phyloP scores from a whole-genome alignment of 2,113 vertebrate species.

The Oryzias javanicus region DNA sequence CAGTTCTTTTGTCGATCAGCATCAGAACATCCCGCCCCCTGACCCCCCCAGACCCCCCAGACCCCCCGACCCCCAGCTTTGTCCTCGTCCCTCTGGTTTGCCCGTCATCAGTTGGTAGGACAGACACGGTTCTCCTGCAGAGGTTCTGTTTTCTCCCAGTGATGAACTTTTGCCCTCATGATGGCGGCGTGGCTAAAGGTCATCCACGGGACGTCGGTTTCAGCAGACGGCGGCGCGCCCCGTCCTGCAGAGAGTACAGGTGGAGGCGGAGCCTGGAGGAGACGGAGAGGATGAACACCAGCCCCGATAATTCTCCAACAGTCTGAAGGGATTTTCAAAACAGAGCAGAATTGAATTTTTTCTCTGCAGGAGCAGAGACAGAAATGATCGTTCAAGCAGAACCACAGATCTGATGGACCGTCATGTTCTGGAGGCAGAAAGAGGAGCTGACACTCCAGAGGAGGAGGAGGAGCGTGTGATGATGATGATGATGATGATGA shows the following conservation, averaged over 20 bases:
- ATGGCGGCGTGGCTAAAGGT: no score
- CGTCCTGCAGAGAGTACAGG: neutral
- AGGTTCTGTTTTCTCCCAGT: conserved; percentile 15
- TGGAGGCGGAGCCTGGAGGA: no score
- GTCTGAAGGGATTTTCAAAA: conserved; percentile 20
- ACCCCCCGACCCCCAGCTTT: conserved; percentile 24
- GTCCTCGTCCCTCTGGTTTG: conserved; percentile 30
- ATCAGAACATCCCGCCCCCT: conserved; percentile 17
- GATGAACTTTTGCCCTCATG: conserved; percentile 37
- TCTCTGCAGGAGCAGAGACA: conserved; percentile 2
- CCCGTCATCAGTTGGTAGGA: conserved; percentile 34
- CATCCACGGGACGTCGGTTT: no score
- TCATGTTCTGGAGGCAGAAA: neutral
- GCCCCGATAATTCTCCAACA: conserved; percentile 21
- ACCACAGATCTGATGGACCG: neutral
- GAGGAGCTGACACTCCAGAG: conserved; percentile 9
- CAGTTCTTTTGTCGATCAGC: conserved; percentile 32
- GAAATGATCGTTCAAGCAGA: neutral
- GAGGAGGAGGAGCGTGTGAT: no score
- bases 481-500: no score
- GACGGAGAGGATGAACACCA: conserved; percentile 18
- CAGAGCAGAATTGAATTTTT: conserved; percentile 20
- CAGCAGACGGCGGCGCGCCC: neutral
- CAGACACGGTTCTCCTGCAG: conserved; percentile 27
- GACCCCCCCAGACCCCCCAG: no score